A percentile compares a stretch with the other conserved stretches of the same genome.
Conservation (phyloP, 2,113 vertebrate genomes). For the Kobus ellipsiprymnus region DNA sequence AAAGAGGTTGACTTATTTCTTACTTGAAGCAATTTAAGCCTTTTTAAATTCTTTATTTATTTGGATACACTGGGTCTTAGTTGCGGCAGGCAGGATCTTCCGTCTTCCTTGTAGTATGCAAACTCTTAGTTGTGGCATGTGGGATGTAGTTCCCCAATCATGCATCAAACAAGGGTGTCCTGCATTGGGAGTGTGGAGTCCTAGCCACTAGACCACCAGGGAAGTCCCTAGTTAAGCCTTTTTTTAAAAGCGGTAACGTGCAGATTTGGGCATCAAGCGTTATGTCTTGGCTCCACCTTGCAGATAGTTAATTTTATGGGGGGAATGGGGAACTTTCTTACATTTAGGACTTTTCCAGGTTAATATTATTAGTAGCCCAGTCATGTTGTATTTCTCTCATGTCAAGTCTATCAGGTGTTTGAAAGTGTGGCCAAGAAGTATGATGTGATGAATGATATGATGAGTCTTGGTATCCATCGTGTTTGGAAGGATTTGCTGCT, state of each 20-base stretch:
- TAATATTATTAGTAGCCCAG: background rate
- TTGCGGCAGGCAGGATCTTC: background rate
- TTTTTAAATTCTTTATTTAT: background rate
- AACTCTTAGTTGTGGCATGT: background rate
- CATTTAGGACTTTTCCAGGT: background rate
- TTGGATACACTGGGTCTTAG: background rate
- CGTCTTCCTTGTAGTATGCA: background rate
- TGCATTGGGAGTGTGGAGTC: background rate
- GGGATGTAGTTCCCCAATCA: background rate
- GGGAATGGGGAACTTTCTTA: background rate
- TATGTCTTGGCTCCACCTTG: background rate
- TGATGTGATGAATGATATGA: slow-evolving; percentile 97
- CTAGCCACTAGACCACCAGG: background rate
- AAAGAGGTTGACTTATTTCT: slow-evolving; percentile 22
- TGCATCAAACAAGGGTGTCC: background rate
- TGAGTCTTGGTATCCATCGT: slow-evolving; percentile 95
- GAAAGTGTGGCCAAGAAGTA: slow-evolving; percentile 95
- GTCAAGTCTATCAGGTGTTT: slow-evolving; percentile 95
- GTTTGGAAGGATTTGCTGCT: slow-evolving; percentile 94
- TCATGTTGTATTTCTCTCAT: background rate
- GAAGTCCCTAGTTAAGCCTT: background rate
- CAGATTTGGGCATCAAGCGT: background rate
- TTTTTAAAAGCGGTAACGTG: background rate
- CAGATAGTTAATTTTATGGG: background rate
- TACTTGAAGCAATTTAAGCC: background rate